Evolutionary conservation across 2,113 vertebrate genomes (phyloP).

Genomic region (Heterocephalus glaber): DNA sequence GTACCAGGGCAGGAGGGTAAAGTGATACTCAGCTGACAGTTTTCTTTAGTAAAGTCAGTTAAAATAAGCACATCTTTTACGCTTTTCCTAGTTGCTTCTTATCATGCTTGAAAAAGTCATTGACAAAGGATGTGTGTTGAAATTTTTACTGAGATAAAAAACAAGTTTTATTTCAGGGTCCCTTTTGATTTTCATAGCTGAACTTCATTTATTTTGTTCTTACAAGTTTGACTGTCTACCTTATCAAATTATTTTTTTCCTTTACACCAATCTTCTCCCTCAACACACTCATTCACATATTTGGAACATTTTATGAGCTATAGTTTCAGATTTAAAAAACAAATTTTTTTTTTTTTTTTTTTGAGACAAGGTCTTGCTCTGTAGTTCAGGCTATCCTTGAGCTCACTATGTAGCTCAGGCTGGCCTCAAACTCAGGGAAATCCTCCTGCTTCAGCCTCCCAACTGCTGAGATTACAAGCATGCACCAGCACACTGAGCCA

Average conservation of each 20-base stretch:
- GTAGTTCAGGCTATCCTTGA: no score
- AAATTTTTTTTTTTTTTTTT: neutral
- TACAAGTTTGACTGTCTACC: neutral
- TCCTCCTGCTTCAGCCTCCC: no score
- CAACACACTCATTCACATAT: neutral
- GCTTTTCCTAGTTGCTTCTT: neutral
- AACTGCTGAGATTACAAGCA: no score
- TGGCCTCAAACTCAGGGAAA: no score
- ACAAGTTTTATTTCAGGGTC: neutral
- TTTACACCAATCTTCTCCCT: neutral
- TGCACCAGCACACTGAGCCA: no score
- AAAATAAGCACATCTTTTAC: neutral
- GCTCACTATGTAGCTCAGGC: no score
- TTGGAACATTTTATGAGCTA: neutral
- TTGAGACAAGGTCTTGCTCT: no score
- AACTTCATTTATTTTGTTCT: neutral
- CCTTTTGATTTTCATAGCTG: constrained; percentile 15
- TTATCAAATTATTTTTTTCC: neutral
- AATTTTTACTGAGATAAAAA: constrained; percentile 32
- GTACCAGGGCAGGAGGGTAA: neutral
- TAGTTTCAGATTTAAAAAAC: neutral
- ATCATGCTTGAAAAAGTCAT: neutral
- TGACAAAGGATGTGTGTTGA: neutral
- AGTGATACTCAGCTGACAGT: neutral
- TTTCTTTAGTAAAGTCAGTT: neutral